A percentile compares a stretch with the other conserved stretches of the same genome.
Conservation (phyloP, 2,797 vertebrate genomes). For the Oryzias sinensis region DNA sequence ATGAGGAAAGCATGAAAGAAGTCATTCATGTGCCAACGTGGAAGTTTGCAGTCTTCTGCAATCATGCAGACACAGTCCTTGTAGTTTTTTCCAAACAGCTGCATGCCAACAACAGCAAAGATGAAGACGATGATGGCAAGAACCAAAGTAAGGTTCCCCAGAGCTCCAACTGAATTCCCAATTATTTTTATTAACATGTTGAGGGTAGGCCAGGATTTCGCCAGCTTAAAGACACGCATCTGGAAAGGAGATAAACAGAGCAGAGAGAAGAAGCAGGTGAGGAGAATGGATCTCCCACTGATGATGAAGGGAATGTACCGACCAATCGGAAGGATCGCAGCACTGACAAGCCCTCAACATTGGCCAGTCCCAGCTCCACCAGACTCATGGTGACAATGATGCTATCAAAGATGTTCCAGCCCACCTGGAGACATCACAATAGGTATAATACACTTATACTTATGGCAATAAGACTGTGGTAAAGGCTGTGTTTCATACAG, state of each 20-base stretch:
- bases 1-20: conserved; percentile 98
- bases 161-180: conserved; percentile 90
- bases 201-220: conserved; percentile 95
- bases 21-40: conserved; percentile 96
- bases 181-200: conserved; percentile 98
- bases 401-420: conserved; percentile 97
- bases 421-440: conserved; percentile 79
- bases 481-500: not conserved
- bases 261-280: too few species aligned
- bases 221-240: conserved; percentile 96
- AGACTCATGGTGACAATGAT: conserved; percentile 94
- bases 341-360: conserved; percentile 89
- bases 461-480: not conserved
- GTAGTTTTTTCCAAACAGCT: conserved; percentile 94
- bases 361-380: conserved; percentile 88
- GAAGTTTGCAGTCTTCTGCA: conserved; percentile 79
- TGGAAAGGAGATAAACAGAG: conserved; percentile 38
- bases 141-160: conserved; percentile 93
- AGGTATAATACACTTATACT: not conserved
- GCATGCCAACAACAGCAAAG: conserved; percentile 96
- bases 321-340: conserved; percentile 94
- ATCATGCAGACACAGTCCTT: conserved; percentile 92
- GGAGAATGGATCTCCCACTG: not conserved
- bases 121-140: conserved; percentile 96
- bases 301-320: conserved; percentile 18